These are phyloP conservation scores for Myrmecobius fasciatus DNA, from an alignment of 2,113 vertebrate genomes.

Conservation along the genomic window DNA sequence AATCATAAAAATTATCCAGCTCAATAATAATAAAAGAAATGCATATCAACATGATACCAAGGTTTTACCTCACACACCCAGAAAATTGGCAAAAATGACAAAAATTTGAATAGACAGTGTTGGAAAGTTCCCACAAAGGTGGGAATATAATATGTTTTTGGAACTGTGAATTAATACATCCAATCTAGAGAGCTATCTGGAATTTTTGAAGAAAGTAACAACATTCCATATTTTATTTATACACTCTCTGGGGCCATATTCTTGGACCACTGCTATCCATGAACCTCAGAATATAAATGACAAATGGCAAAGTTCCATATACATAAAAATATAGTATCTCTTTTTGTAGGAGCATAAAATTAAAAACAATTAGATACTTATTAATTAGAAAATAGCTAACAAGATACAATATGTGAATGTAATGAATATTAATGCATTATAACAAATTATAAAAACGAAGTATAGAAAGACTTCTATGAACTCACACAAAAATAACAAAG, in stretches of 20 bases:
- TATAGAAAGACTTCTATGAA: neutral
- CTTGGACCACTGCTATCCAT: neutral
- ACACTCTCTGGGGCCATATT: neutral
- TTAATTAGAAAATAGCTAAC: neutral
- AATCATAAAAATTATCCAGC: neutral
- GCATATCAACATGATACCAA: neutral
- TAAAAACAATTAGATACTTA: neutral
- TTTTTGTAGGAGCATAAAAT: neutral
- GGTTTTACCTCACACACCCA: neutral
- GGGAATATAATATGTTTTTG: neutral
- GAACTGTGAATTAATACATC: neutral
- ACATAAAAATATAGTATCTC: neutral
- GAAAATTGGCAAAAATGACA: neutral
- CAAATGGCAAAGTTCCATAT: neutral
- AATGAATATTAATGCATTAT: neutral
- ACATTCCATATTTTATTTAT: neutral
- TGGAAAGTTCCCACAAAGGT: neutral
- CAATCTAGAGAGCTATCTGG: neutral
- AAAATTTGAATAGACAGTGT: neutral
- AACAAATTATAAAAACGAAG: neutral
- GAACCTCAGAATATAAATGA: neutral
- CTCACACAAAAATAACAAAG: neutral
- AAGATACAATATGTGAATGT: neutral
- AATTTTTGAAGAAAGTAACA: neutral
- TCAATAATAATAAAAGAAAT: neutral